phyloP scores from a whole-genome alignment of 2,888 invertebrate species.

The Koerneria pararmatus region DNA sequence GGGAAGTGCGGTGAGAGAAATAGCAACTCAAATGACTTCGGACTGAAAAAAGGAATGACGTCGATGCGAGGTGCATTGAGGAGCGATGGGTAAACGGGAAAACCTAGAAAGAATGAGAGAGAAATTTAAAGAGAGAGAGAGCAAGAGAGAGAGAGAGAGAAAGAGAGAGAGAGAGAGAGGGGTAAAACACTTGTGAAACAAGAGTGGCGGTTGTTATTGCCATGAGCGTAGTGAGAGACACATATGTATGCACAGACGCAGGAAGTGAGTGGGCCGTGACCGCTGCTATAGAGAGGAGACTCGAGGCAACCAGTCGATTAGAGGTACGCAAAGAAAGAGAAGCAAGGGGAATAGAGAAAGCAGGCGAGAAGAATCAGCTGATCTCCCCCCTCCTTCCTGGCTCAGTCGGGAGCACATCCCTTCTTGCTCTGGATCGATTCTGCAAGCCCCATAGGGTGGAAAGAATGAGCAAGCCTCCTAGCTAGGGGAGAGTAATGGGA shows the following conservation, averaged over 20 bases:
- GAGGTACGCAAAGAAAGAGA: background rate
- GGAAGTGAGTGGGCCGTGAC: conserved; percentile 12
- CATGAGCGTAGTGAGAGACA: background rate
- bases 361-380: background rate
- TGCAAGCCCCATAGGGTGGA: too few relatives aligned
- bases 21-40: too few relatives aligned
- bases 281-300: background rate
- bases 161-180: background rate
- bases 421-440: too few relatives aligned
- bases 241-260: background rate
- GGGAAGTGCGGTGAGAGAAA: too few relatives aligned
- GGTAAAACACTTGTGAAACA: background rate
- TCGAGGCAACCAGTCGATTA: background rate
- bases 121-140: conserved; percentile 6
- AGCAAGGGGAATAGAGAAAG: background rate
- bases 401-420: too few relatives aligned
- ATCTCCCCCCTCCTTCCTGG: too few relatives aligned
- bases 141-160: conserved; percentile 16
- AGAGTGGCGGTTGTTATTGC: too few relatives aligned
- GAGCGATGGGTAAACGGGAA: background rate
- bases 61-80: conserved; percentile 1
- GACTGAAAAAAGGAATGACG: too few relatives aligned
- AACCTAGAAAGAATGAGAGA: background rate
- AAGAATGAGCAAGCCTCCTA: too few relatives aligned
- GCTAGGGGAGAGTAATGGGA: too few relatives aligned